A percentile compares a stretch with the other conserved stretches of the same genome.
Evolutionary conservation across 1,140 invertebrate genomes (phyloP).

Genomic region (Caenorhabditis latens): DNA sequence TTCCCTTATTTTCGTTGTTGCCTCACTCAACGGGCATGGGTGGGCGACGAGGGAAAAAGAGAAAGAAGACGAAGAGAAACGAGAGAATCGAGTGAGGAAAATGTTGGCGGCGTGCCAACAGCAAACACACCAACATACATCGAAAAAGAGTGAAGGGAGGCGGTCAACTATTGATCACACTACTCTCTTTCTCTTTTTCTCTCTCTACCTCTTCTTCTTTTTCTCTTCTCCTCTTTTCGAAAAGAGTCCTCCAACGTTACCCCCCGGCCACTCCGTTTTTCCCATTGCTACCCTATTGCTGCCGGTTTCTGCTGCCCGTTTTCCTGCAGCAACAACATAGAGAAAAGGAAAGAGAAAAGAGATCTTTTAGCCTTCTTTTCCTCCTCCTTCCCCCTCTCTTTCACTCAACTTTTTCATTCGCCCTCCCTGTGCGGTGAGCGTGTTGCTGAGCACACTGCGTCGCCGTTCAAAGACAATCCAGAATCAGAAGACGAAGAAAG

Average conservation of each 20-base stretch:
- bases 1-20: slow-evolving; percentile 50
- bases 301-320: slow-evolving; percentile 28
- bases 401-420: slow-evolving; percentile 10
- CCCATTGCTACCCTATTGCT: not conserved
- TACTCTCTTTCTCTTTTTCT: slow-evolving; percentile 19
- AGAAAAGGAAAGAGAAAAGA: not conserved
- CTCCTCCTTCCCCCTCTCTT: slow-evolving; percentile 7
- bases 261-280: slow-evolving; percentile 21
- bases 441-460: slow-evolving; percentile 47
- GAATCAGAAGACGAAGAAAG: slow-evolving; percentile 42
- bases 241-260: slow-evolving; percentile 30
- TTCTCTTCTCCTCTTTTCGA: not conserved
- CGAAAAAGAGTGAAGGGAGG: slow-evolving; percentile 34
- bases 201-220: not conserved
- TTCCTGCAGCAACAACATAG: slow-evolving; percentile 46
- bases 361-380: not conserved
- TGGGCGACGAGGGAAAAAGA: slow-evolving; percentile 27
- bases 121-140: slow-evolving; percentile 47
- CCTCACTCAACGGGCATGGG: slow-evolving; percentile 45
- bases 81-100: slow-evolving; percentile 12
- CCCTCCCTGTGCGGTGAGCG: slow-evolving; percentile 51
- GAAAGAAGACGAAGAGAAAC: not conserved
- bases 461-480: slow-evolving; percentile 19
- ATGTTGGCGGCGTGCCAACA: slow-evolving; percentile 42
- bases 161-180: slow-evolving; percentile 32